phyloP scores from a whole-genome alignment of 1,140 invertebrate genomes.

The Pachypsylla venusta region DNA sequence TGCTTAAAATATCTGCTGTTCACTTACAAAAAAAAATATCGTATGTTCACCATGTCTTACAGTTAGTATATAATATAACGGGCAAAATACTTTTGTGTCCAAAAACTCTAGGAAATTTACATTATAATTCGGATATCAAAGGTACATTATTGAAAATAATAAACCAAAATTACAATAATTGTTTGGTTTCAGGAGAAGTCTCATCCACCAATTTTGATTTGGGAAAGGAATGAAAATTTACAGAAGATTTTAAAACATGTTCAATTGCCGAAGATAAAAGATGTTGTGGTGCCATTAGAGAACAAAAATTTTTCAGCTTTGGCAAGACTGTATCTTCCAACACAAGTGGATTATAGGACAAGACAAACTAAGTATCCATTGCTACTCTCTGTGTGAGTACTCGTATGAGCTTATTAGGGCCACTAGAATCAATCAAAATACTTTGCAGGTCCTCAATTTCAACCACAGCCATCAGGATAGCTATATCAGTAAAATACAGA shows the following conservation, averaged over 20 bases:
- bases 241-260: slow-evolving; percentile 39
- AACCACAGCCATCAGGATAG: no score
- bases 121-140: no score
- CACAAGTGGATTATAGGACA: slow-evolving; percentile 46
- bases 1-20: neutral
- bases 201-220: slow-evolving; percentile 30
- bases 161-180: neutral
- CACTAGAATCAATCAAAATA: no score
- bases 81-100: no score
- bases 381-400: slow-evolving; percentile 70
- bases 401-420: slow-evolving; percentile 13
- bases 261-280: slow-evolving; percentile 43
- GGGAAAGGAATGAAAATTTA: slow-evolving; percentile 49
- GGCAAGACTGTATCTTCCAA: slow-evolving; percentile 54
- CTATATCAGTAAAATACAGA: no score
- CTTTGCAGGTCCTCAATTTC: no score
- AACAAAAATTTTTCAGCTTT: slow-evolving; percentile 46
- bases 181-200: neutral
- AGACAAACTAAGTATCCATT: slow-evolving; percentile 63
- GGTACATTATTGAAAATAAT: neutral
- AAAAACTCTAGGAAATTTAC: no score
- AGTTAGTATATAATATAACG: neutral
- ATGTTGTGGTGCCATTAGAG: slow-evolving; percentile 46
- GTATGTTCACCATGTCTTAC: neutral
- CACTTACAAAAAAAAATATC: neutral